Percentiles rank a stretch among this genome's conserved stretches.
Conservation (phyloP, 2,888 invertebrate genomes). For the Magallana nippona region DNA sequence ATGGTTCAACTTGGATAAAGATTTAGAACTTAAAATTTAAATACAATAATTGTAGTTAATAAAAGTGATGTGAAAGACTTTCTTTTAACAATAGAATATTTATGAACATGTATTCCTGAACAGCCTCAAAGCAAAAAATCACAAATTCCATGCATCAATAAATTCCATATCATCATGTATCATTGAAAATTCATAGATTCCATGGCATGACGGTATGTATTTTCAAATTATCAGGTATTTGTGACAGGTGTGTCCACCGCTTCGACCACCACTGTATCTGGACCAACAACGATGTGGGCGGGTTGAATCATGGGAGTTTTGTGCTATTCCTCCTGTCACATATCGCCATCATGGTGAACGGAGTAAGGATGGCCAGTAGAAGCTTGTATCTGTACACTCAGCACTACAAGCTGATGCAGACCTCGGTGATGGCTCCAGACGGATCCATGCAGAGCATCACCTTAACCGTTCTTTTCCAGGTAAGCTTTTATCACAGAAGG, state of each 20-base stretch:
- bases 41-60: too few species aligned
- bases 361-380: conserved; percentile 66
- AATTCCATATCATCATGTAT: neutral
- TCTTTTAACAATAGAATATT: too few species aligned
- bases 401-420: conserved; percentile 65
- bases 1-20: too few species aligned
- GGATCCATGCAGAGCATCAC: conserved; percentile 70
- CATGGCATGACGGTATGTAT: neutral
- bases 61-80: too few species aligned
- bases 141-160: too few species aligned
- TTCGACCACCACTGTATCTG: conserved; percentile 80
- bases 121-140: too few species aligned
- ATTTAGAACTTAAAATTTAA: too few species aligned
- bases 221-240: conserved; percentile 68
- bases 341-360: conserved; percentile 72
- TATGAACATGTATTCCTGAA: too few species aligned
- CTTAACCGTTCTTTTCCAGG: conserved; percentile 72
- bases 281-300: conserved; percentile 79
- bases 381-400: conserved; percentile 66
- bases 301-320: conserved; percentile 76
- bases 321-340: conserved; percentile 73
- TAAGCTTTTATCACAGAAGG: conserved; percentile 47
- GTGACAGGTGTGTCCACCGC: conserved; percentile 76
- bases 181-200: neutral
- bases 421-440: conserved; percentile 65